A percentile compares a stretch with the other conserved stretches of the same genome.
Evolutionary conservation across 2,888 invertebrate species (phyloP).

Genomic region (Sinotaia quadrata): DNA sequence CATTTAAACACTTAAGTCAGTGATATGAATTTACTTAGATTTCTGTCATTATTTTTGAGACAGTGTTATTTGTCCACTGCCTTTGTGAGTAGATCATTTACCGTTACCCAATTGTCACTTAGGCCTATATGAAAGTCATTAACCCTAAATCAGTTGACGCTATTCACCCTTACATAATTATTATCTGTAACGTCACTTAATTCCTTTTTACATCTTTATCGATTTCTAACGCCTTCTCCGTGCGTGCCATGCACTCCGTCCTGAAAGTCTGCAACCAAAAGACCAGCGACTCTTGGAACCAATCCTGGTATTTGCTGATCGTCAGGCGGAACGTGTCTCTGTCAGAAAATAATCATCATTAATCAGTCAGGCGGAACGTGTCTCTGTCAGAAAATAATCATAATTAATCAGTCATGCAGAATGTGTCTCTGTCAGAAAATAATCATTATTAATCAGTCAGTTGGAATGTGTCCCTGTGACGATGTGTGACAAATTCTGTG

Average conservation of each 20-base stretch:
- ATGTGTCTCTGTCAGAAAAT: conserved; percentile 57
- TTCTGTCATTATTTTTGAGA: too few species aligned
- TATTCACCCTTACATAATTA: too few species aligned
- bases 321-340: conserved; percentile 63
- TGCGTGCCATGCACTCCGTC: conserved; percentile 59
- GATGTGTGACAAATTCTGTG: too few species aligned
- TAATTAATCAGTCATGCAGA: conserved; percentile 45
- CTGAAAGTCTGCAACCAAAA: conserved; percentile 69
- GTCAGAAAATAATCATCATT: conserved; percentile 1
- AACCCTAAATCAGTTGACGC: too few species aligned
- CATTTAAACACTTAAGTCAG: too few species aligned
- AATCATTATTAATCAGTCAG: conserved; percentile 35
- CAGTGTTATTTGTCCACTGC: too few species aligned
- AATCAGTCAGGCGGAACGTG: conserved; percentile 52
- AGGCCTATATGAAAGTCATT: too few species aligned
- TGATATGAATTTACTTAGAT: too few species aligned
- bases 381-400: conserved; percentile 50
- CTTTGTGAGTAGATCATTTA: too few species aligned
- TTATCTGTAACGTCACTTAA: too few species aligned
- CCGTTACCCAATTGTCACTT: too few species aligned
- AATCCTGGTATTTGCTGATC: conserved; percentile 60
- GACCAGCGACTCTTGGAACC: conserved; percentile 65
- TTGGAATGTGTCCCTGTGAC: conserved; percentile 63
- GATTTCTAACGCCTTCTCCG: conserved; percentile 66
- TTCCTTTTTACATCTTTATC: conserved; percentile 71